phyloP scores from a whole-genome alignment of 2,797 vertebrate species.

The Crotalus adamanteus region DNA sequence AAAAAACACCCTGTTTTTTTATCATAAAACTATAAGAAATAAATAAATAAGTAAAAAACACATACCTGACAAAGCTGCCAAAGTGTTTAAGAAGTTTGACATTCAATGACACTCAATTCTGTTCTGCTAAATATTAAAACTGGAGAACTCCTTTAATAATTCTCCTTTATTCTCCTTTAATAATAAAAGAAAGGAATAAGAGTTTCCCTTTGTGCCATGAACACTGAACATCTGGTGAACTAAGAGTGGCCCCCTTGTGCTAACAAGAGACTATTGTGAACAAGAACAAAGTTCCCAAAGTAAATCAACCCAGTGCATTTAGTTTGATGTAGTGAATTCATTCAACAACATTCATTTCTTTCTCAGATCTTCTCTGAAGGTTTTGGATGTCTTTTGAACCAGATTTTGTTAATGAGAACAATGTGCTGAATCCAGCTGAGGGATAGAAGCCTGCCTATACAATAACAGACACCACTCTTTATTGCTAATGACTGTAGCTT shows the following conservation, averaged over 20 bases:
- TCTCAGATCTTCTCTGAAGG: neutral
- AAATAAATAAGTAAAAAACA: neutral
- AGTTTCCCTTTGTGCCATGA: neutral
- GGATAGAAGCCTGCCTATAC: neutral
- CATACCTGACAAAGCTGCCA: neutral
- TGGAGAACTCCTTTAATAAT: neutral
- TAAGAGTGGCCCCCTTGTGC: neutral
- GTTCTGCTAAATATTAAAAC: conserved; percentile 3
- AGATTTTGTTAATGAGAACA: neutral
- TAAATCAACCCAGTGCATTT: neutral
- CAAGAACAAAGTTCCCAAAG: neutral
- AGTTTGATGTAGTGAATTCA: neutral
- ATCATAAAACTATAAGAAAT: conserved; percentile 9
- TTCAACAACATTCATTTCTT: neutral
- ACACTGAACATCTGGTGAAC: neutral
- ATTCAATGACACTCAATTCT: neutral
- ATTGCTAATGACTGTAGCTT: neutral
- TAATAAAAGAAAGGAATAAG: neutral
- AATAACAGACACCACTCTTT: neutral
- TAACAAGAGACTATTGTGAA: neutral
- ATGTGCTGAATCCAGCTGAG: neutral
- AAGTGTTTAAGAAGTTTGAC: conserved; percentile 1
- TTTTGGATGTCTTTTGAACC: neutral
- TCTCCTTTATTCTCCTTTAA: conserved; percentile 12
- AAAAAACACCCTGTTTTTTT: neutral